Base-by-base conservation (phyloP, 2,797 vertebrate genomes). In the Acanthopagrus latus region DNA sequence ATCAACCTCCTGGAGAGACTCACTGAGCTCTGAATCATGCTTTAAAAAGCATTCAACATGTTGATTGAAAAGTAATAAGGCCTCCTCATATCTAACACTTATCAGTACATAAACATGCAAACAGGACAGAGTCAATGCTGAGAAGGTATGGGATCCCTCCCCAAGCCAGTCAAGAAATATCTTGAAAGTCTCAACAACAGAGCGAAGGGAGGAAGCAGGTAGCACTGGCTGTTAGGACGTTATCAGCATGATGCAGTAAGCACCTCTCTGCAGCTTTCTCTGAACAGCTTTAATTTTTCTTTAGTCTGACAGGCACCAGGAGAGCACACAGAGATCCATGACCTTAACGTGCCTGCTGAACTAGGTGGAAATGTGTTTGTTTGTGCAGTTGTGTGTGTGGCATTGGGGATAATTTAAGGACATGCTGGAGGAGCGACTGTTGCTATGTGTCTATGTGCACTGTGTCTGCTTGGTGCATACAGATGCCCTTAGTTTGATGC, bases 181-280 rank as follows among this genome's bases (percentile, higher is more conserved):
- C 71, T 81, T 66, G 64, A 80, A 78, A 57, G 76, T 74, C 50
- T 69, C 38, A 67, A 76, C 57, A 71, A 76, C 80, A 33, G 7
- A 74, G 60, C 0, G 2, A 60, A 38, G 64, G 50, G 76, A 47
- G 60, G 57, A 21, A 63, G 57, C 74, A 79, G 48, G 78, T 71
- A 62, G 66, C 50, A 52, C 58, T 23, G 48, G 71, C 66, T 1
- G 6, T 70, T 59, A 48, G 66, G 64, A 63, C 57, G 51, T 88
- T 89, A 91, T 92, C 80, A 2, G 60, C 59, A 52, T 71, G 70
- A 62, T 82, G 81, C 91, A 92, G 86, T 82, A 44, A 74, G 82
- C 79, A 46, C 55, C 55, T 64, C 77, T 66, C 72, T 71, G 73
- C 83, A 73, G 78, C 76, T 47, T 65, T 43, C 77, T 72, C 66